phyloP scores from a whole-genome alignment of 2,888 invertebrate genomes.

The Trisateles emortualis region DNA sequence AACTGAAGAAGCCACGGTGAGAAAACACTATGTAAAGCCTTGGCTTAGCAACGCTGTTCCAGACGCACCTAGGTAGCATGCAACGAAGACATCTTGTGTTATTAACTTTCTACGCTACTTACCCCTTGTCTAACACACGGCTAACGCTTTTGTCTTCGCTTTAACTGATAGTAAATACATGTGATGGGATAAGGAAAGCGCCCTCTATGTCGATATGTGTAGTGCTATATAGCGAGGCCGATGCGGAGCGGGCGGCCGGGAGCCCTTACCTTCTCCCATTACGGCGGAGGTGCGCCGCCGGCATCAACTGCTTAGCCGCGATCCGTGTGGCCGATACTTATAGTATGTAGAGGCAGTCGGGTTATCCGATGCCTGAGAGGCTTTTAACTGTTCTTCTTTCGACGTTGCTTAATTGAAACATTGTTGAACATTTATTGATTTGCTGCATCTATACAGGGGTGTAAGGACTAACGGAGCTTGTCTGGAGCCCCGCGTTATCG shows the following conservation, averaged over 20 bases:
- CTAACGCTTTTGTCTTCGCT: slow-evolving; percentile 83
- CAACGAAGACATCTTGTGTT: slow-evolving; percentile 67
- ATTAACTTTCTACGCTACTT: slow-evolving; percentile 81
- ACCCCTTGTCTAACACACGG: slow-evolving; percentile 73
- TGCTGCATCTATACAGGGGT: slow-evolving; percentile 66
- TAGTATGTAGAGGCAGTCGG: slow-evolving; percentile 72
- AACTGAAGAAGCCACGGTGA: slow-evolving; percentile 83
- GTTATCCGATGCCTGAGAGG: slow-evolving; percentile 71
- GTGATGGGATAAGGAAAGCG: slow-evolving; percentile 93
- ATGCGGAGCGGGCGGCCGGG: slow-evolving; percentile 85
- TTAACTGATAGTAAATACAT: slow-evolving; percentile 76
- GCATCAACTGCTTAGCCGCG: slow-evolving; percentile 80
- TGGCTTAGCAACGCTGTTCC: slow-evolving; percentile 82
- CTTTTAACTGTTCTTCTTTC: slow-evolving; percentile 84
- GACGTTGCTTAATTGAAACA: slow-evolving; percentile 67
- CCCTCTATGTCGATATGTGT: slow-evolving; percentile 86
- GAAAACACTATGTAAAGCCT: slow-evolving; percentile 83
- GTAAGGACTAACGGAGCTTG: slow-evolving; percentile 88
- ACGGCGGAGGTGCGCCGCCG: slow-evolving; percentile 87
- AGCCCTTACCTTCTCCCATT: slow-evolving; percentile 87
- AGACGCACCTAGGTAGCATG: slow-evolving; percentile 81
- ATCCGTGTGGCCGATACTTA: slow-evolving; percentile 74
- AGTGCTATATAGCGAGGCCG: slow-evolving; percentile 74
- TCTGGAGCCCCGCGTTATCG: slow-evolving; percentile 90
- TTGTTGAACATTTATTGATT: slow-evolving; percentile 55